phyloP scores from a whole-genome alignment of 2,797 vertebrate genomes.

The Tarsius wallacei region DNA sequence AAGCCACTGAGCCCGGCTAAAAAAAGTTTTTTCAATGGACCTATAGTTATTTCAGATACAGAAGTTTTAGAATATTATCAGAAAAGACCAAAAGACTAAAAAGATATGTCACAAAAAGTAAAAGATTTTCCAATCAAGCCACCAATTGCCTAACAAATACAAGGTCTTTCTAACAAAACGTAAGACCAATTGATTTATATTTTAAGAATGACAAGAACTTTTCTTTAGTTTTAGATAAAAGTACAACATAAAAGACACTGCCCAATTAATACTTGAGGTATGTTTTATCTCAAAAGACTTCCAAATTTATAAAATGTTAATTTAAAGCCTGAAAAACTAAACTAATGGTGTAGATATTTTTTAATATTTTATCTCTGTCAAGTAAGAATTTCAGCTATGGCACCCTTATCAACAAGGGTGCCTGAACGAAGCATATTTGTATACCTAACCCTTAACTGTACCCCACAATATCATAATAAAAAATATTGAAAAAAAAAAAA shows the following conservation, averaged over 20 bases:
- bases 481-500: no score
- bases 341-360: slow-evolving; percentile 55
- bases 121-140: background rate
- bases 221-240: slow-evolving; percentile 27
- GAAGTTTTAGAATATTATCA: slow-evolving; percentile 46
- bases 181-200: slow-evolving; percentile 24
- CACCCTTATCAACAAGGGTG: no score
- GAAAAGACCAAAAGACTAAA: slow-evolving; percentile 57
- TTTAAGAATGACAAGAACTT: slow-evolving; percentile 11
- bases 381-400: slow-evolving; percentile 54
- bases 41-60: slow-evolving; percentile 22
- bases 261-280: background rate
- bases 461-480: no score
- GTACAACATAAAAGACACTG: background rate
- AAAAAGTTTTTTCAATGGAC: slow-evolving; percentile 7
- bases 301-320: slow-evolving; percentile 18
- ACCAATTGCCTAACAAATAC: background rate
- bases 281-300: slow-evolving; percentile 46
- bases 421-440: no score
- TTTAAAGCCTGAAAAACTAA: background rate
- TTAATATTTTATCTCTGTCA: slow-evolving; percentile 6
- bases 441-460: no score
- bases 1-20: no score
- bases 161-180: slow-evolving; percentile 1
- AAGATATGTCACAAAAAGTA: background rate